These are phyloP conservation scores for Hippocampus mohnikei DNA, from an alignment of 2,113 vertebrate genomes.

Conservation along the genomic window DNA sequence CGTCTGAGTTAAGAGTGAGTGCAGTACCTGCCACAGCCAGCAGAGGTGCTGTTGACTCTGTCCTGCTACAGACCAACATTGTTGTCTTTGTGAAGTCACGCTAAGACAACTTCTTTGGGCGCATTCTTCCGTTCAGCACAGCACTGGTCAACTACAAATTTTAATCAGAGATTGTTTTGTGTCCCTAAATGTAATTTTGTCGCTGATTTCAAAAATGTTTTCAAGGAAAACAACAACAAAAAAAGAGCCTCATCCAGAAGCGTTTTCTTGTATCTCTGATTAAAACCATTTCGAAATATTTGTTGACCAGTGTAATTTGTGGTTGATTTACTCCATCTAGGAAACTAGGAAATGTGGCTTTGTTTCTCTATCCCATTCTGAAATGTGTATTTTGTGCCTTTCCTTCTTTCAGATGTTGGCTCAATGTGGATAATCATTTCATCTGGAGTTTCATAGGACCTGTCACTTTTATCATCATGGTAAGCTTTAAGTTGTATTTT, in stretches of 20 bases:
- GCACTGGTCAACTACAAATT: no score
- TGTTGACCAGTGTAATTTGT: neutral
- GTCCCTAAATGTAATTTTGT: no score
- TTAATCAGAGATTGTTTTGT: no score
- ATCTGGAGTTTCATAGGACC: constrained; percentile 99
- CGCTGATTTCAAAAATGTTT: no score
- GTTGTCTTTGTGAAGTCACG: no score
- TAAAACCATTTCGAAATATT: no score
- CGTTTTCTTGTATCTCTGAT: no score
- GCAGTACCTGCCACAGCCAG: neutral
- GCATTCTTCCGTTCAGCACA: no score
- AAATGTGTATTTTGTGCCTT: constrained; percentile 26
- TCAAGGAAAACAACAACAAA: no score
- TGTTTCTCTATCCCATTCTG: constrained; percentile 1
- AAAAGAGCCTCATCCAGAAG: no score
- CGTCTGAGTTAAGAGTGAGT: neutral
- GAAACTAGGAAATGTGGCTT: neutral
- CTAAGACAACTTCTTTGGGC: no score
- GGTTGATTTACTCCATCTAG: neutral
- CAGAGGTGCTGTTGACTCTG: neutral
- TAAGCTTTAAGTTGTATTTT: constrained; percentile 70
- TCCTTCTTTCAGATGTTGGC: constrained; percentile 85
- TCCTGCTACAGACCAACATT: no score
- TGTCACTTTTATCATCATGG: constrained; percentile 97
- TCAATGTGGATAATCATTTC: constrained; percentile 97